Conservation (phyloP, 2,113 vertebrate genomes). For the Siphamia tubifer region DNA sequence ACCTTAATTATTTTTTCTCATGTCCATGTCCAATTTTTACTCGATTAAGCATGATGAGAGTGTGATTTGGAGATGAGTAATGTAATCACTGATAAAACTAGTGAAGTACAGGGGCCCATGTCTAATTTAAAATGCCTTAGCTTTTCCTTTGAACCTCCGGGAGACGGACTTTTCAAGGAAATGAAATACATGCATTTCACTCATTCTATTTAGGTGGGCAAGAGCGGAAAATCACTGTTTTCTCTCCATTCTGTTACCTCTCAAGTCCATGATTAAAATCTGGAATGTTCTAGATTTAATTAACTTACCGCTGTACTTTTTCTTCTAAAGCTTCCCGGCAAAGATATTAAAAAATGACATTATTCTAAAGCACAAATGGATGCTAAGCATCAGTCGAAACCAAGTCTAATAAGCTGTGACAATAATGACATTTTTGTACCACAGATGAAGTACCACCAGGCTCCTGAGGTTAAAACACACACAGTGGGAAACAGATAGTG, state of each 20-base stretch:
- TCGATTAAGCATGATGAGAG: slow-evolving; percentile 67
- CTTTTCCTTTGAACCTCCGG: slow-evolving; percentile 57
- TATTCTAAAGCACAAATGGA: slow-evolving; percentile 57
- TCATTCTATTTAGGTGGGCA: slow-evolving; percentile 47
- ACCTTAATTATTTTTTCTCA: slow-evolving; percentile 62
- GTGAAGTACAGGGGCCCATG: slow-evolving; percentile 46
- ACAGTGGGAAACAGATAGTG: background rate
- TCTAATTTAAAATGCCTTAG: slow-evolving; percentile 68
- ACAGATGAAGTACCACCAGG: slow-evolving; percentile 1
- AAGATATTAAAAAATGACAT: slow-evolving; percentile 52
- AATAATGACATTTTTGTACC: slow-evolving; percentile 48
- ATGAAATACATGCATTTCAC: slow-evolving; percentile 57
- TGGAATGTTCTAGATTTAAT: slow-evolving; percentile 74
- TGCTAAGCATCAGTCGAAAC: slow-evolving; percentile 45
- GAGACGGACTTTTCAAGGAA: slow-evolving; percentile 40
- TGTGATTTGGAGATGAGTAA: slow-evolving; percentile 68
- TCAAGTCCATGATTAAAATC: slow-evolving; percentile 76
- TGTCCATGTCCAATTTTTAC: slow-evolving; percentile 61
- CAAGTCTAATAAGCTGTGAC: slow-evolving; percentile 42
- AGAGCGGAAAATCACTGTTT: slow-evolving; percentile 49
- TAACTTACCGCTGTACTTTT: slow-evolving; percentile 56
- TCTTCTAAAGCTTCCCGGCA: slow-evolving; percentile 43
- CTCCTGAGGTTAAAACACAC: background rate
- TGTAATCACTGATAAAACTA: slow-evolving; percentile 76
- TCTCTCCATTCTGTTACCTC: slow-evolving; percentile 46